Evolutionary conservation across 2,113 vertebrate genomes (phyloP).

Genomic region (Brachionichthys hirsutus): DNA sequence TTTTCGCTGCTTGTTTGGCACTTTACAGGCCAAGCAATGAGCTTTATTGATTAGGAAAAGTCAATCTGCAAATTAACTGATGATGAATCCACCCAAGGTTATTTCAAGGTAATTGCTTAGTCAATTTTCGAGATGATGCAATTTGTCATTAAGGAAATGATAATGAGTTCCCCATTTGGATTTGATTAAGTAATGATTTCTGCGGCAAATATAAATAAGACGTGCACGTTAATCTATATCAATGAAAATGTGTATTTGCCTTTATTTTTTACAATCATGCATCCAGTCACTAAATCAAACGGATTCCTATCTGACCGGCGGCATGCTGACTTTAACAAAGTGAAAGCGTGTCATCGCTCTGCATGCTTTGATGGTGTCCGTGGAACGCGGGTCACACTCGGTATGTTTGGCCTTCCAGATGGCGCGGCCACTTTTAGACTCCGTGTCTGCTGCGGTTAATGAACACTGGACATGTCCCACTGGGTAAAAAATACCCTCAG

Average conservation of each 20-base stretch:
- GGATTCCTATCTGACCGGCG: neutral
- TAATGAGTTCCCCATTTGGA: too few species aligned
- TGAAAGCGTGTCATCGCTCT: slow-evolving; percentile 53
- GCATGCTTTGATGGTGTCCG: slow-evolving; percentile 41
- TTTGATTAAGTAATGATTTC: too few species aligned
- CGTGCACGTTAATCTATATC: too few species aligned
- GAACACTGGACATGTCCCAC: slow-evolving; percentile 53
- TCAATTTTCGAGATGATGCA: too few species aligned
- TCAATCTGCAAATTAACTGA: neutral
- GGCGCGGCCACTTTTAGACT: slow-evolving; percentile 56
- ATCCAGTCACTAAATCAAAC: slow-evolving; percentile 6
- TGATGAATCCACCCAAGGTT: slow-evolving; percentile 3
- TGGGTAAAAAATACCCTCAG: slow-evolving; percentile 58
- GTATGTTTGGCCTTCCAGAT: slow-evolving; percentile 64
- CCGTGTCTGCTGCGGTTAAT: slow-evolving; percentile 58
- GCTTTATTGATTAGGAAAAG: slow-evolving; percentile 1
- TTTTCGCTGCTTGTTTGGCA: neutral
- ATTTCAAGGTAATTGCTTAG: too few species aligned
- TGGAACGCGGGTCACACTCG: slow-evolving; percentile 30
- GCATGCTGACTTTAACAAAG: slow-evolving; percentile 11
- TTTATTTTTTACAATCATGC: too few species aligned
- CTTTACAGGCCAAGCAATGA: neutral
- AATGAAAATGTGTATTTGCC: too few species aligned
- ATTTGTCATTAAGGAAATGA: too few species aligned
- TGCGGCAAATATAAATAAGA: too few species aligned